phyloP scores from a whole-genome alignment of 2,888 invertebrate genomes.

The Pristionchus maxplancki region DNA sequence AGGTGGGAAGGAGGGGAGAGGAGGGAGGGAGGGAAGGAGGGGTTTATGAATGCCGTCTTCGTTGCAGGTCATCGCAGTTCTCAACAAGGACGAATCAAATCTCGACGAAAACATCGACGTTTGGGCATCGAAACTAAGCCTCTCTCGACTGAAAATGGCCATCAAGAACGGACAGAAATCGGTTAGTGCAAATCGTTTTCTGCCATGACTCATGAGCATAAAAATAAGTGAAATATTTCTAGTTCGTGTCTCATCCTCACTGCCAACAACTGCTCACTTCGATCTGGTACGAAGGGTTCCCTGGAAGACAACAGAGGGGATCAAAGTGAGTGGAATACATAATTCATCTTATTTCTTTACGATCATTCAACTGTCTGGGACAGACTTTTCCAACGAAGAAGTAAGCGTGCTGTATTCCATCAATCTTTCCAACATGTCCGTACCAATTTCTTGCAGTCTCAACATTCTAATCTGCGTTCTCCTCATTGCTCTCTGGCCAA shows the following conservation, averaged over 20 bases:
- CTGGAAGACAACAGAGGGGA: conserved; percentile 77
- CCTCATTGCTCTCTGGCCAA: conserved; percentile 80
- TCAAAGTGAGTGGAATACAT: conserved; percentile 52
- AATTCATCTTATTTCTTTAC: neutral
- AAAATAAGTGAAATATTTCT: conserved; percentile 54
- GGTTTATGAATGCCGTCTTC: neutral
- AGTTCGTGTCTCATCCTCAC: conserved; percentile 82
- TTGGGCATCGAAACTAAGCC: conserved; percentile 76
- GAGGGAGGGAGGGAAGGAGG: neutral
- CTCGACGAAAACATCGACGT: conserved; percentile 76
- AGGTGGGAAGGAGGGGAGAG: conserved; percentile 71
- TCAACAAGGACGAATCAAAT: conserved; percentile 79
- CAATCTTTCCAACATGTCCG: too few relatives aligned
- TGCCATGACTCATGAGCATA: too few relatives aligned
- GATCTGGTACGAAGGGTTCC: conserved; percentile 82
- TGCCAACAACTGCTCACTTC: conserved; percentile 82
- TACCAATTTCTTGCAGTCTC: too few relatives aligned
- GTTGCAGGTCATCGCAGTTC: conserved; percentile 79
- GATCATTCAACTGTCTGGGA: too few relatives aligned
- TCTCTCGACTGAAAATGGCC: conserved; percentile 81
- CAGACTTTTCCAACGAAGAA: too few relatives aligned
- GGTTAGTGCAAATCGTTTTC: conserved; percentile 76
- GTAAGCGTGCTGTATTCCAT: too few relatives aligned
- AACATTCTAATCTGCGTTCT: conserved; percentile 80
- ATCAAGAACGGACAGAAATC: conserved; percentile 82